Evolutionary conservation across 2,797 vertebrate genomes (phyloP).

Genomic region (Falco novaeseelandiae): DNA sequence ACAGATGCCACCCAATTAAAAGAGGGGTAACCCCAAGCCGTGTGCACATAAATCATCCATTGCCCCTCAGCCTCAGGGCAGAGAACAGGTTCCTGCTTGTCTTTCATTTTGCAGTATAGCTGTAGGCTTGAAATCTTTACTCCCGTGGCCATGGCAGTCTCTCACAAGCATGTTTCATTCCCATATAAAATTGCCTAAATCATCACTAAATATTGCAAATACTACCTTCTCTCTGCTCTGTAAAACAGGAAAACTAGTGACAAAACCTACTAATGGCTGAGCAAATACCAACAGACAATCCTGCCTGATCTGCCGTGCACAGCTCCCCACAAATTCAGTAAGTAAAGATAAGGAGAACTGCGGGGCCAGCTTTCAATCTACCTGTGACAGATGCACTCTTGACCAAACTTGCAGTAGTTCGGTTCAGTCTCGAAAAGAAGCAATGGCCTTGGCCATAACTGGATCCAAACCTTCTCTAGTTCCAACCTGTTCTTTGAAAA

Average conservation of each 20-base stretch:
- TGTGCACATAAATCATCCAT: neutral
- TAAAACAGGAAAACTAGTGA: neutral
- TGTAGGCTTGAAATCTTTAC: neutral
- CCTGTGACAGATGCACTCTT: neutral
- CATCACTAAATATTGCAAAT: neutral
- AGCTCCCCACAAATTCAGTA: neutral
- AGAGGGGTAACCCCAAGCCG: neutral
- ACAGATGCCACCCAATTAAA: neutral
- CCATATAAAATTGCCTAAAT: neutral
- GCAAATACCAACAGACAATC: neutral
- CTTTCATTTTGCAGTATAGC: neutral
- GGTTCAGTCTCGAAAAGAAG: neutral
- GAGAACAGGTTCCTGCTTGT: neutral
- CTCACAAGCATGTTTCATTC: neutral
- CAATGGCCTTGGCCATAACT: neutral
- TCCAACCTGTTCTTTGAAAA: neutral
- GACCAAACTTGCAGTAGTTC: neutral
- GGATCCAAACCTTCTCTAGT: neutral
- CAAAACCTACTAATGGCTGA: neutral
- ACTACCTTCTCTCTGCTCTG: neutral
- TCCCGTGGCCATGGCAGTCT: neutral
- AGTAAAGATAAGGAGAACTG: neutral
- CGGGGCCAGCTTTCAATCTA: neutral
- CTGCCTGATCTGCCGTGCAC: neutral
- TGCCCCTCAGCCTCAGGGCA: neutral